phyloP scores from a whole-genome alignment of 2,113 vertebrate genomes.

The Pongo pygmaeus region DNA sequence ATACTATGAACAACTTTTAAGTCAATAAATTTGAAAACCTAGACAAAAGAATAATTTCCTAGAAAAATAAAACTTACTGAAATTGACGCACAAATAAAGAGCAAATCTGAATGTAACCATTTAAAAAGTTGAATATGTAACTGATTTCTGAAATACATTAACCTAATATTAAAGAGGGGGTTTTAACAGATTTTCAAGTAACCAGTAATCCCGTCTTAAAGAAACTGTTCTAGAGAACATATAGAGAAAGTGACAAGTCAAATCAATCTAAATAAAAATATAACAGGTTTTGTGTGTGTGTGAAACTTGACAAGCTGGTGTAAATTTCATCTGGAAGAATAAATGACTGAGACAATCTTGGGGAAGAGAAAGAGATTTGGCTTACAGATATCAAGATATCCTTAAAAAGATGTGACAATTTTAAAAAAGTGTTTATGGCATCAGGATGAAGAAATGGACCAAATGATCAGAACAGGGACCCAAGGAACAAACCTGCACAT shows the following conservation, averaged over 20 bases:
- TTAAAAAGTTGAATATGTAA: constrained; percentile 11
- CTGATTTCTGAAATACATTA: background rate
- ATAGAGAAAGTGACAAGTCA: background rate
- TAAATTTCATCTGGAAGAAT: background rate
- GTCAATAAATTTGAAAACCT: constrained; percentile 3
- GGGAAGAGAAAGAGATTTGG: background rate
- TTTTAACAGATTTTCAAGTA: background rate
- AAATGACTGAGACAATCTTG: background rate
- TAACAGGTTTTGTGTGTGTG: background rate
- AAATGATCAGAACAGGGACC: background rate
- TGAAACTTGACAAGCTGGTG: background rate
- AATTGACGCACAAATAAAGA: constrained; percentile 21
- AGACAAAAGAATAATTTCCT: constrained; percentile 24
- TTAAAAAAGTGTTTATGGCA: background rate
- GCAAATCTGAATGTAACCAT: background rate
- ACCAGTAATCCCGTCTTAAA: background rate
- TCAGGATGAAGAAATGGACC: constrained; percentile 20
- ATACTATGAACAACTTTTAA: background rate
- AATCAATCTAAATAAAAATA: background rate
- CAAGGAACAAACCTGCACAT: background rate
- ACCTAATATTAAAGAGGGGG: background rate
- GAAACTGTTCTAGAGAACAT: constrained; percentile 21
- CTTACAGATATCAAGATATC: constrained; percentile 19
- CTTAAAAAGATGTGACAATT: background rate
- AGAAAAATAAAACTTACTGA: background rate